A percentile compares a stretch with the other conserved stretches of the same genome.
Evolutionary conservation across 2,797 vertebrate species (phyloP).

Genomic region (Cercopithecus diana): DNA sequence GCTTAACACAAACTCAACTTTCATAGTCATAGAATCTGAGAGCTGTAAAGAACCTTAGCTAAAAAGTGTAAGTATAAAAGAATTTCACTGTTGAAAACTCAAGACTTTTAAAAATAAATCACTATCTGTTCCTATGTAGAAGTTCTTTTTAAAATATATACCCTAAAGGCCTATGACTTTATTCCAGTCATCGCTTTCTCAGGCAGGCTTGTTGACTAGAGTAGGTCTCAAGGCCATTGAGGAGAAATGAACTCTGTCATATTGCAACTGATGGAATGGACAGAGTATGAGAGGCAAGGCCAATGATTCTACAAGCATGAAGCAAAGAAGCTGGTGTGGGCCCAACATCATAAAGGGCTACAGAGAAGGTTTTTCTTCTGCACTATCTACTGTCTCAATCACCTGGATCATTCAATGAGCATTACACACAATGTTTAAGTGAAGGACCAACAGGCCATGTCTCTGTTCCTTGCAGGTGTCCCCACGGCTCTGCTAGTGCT

Average conservation of each 20-base stretch:
- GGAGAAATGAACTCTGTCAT: not conserved
- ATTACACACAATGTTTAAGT: fast-evolving
- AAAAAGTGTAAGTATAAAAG: not conserved
- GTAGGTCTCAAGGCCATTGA: not conserved
- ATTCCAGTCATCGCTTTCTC: not conserved
- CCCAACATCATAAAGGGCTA: not conserved
- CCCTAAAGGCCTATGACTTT: not conserved
- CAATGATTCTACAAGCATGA: not conserved
- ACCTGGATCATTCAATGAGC: fast-evolving
- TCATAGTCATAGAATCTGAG: not conserved
- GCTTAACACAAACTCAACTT: not conserved
- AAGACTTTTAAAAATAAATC: slow-evolving; percentile 19
- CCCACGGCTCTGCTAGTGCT: slow-evolving; percentile 85
- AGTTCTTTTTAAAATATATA: slow-evolving; percentile 26
- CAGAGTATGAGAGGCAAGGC: not conserved
- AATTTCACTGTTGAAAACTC: slow-evolving; percentile 15
- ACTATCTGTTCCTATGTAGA: not conserved
- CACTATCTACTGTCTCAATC: not conserved
- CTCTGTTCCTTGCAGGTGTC: slow-evolving; percentile 80
- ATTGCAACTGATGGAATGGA: not conserved
- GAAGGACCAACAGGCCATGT: not conserved
- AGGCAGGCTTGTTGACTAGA: not conserved
- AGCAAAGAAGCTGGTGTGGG: not conserved
- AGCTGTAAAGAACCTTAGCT: not conserved
- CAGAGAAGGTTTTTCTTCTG: not conserved